phyloP scores from a whole-genome alignment of 2,888 invertebrate genomes.

The Tipula helvola region DNA sequence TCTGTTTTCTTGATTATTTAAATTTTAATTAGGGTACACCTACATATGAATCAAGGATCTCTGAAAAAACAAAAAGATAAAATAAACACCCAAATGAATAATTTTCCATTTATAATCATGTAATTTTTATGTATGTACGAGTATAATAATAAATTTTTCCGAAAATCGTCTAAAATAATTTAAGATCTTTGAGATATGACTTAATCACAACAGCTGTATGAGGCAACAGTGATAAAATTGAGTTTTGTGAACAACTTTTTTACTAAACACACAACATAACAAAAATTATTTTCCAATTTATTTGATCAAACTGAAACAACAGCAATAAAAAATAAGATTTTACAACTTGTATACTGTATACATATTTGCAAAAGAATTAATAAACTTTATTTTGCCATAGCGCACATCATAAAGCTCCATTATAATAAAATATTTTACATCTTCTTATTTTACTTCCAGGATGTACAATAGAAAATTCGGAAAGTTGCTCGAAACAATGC shows the following conservation, averaged over 20 bases:
- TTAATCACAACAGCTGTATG: too few relatives aligned
- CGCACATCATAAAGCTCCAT: neutral
- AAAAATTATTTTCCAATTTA: neutral
- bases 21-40: too few relatives aligned
- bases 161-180: too few relatives aligned
- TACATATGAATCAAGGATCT: too few relatives aligned
- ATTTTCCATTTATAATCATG: too few relatives aligned
- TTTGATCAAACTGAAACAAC: neutral
- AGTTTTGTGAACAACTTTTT: neutral
- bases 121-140: too few relatives aligned
- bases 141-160: too few relatives aligned
- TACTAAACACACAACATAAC: neutral
- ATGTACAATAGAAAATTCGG: slow-evolving; percentile 9
- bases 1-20: too few relatives aligned
- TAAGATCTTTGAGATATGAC: too few relatives aligned
- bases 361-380: neutral
- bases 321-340: neutral
- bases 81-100: too few relatives aligned
- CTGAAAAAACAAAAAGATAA: too few relatives aligned
- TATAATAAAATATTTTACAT: neutral
- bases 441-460: slow-evolving; percentile 10
- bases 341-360: neutral
- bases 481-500: slow-evolving; percentile 12
- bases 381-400: neutral
- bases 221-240: neutral